phyloP scores from a whole-genome alignment of 2,888 invertebrate genomes.

The Strigamia crassipes region DNA sequence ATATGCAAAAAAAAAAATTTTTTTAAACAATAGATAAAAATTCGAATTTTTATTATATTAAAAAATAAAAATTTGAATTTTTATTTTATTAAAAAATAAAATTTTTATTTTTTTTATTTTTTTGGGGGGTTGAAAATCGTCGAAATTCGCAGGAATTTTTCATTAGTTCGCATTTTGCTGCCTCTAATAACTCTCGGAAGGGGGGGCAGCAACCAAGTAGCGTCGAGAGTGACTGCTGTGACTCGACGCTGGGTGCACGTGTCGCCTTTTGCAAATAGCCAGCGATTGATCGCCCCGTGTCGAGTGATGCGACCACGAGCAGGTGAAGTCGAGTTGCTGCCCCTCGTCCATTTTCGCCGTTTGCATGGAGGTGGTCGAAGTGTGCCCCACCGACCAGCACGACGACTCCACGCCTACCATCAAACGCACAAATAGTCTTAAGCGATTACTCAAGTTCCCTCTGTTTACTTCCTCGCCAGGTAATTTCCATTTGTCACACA shows the following conservation, averaged over 20 bases:
- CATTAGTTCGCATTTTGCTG: background rate
- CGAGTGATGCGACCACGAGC: background rate
- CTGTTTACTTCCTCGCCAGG: conserved; percentile 48
- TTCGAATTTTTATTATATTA: too few species aligned
- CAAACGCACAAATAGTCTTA: conserved; percentile 65
- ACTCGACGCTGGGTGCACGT: conserved; percentile 23
- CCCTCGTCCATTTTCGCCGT: background rate
- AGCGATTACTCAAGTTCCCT: conserved; percentile 62
- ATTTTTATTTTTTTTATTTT: too few species aligned
- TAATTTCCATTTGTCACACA: background rate
- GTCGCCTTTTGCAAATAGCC: conserved; percentile 32
- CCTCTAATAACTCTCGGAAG: background rate
- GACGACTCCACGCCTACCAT: background rate
- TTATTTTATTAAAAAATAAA: too few species aligned
- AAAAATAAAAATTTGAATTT: too few species aligned
- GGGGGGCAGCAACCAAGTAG: background rate
- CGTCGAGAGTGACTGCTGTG: background rate
- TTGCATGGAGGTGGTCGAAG: conserved; percentile 27
- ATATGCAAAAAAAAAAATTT: too few species aligned
- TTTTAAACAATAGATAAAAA: too few species aligned
- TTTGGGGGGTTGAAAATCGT: too few species aligned
- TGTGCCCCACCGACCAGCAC: background rate
- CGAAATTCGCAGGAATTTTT: background rate
- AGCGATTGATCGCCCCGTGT: background rate
- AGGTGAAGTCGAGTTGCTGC: background rate